Evolutionary conservation across 2,113 vertebrate species (phyloP).

Genomic region (Rissa tridactyla): DNA sequence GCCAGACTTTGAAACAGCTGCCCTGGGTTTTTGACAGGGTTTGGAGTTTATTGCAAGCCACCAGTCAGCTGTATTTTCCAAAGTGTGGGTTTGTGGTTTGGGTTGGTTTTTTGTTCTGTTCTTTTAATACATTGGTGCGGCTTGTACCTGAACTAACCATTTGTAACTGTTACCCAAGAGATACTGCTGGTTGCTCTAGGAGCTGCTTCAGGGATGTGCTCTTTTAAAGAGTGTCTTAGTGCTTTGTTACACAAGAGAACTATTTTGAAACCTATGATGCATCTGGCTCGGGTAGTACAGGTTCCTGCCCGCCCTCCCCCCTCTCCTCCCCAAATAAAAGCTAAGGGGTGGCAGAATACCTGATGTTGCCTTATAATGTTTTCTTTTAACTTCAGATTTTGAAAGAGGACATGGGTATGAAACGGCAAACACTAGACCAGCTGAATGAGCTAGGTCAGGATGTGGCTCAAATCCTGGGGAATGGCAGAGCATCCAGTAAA

Average conservation of each 20-base stretch:
- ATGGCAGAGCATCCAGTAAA: conserved; percentile 73
- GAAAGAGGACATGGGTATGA: conserved; percentile 96
- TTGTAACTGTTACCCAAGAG: not conserved
- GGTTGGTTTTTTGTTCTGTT: not conserved
- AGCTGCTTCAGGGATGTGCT: not conserved
- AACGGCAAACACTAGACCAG: conserved; percentile 84
- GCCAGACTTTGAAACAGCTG: not conserved
- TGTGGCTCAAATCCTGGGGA: conserved; percentile 81
- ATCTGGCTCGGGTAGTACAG: not conserved
- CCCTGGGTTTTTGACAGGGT: not conserved
- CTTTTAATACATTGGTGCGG: not conserved
- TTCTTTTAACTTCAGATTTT: conserved; percentile 78
- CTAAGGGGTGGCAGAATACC: not conserved
- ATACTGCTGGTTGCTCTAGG: not conserved
- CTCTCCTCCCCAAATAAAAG: not conserved
- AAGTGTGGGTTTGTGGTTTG: not conserved
- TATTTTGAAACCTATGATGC: not conserved
- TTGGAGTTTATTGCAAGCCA: not conserved
- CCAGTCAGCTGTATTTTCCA: not conserved
- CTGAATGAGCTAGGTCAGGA: conserved; percentile 90
- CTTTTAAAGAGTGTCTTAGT: not conserved
- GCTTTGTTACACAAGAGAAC: not conserved
- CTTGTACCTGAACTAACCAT: not conserved
- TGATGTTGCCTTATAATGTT: not conserved
- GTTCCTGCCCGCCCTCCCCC: not conserved